Evolutionary conservation across 92 coral and sea anemone genomes (phyloP), one percentile per base, ranked within the genome.

Genomic region (Anthopleura xanthogrammica): DNA sequence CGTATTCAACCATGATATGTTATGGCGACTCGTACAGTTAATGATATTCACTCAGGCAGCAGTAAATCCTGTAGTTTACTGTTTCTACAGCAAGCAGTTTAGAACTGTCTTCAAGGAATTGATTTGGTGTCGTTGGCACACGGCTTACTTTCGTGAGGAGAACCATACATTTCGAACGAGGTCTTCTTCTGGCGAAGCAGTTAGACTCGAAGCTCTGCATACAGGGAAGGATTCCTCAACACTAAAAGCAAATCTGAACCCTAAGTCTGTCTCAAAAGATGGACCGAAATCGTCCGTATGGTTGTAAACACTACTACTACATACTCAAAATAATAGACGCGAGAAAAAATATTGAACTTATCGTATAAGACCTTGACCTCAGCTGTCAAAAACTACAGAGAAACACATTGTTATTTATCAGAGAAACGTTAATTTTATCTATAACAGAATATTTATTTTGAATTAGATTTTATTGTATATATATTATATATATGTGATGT

Each of bases 31-130:
- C 22, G 92, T 87, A 9, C 98, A 93, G 76, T 77, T 93, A 41
- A 84, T 93, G 79, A 91, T 93, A 41, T 93, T 93, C 80, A 90
- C 92, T 10, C 98, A 93, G 56, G 92, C 98, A 10, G 95, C 93
- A 0, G 88, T 91, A 4, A 93, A 93, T 22, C 98, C 98, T 1
- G 85, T 93, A 41, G 90, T 93, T 43, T 93, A 93, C 48, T 93
- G 98, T 41, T 93, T 93, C 58, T 93, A 86, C 77, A 92, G 95
- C 79, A 88, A 92, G 65, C 89, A 89, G 87, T 91, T 93, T 65
- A 87, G 92, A 39, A 81, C 79, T 43, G 91, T 94, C 10, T 91
- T 83, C 78, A 89, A 85, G 56, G 90, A 91, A 57, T 85, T 91
- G 70, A 39, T 93, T 52, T 58, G 81, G 46, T 93, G 98, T 71